Base-by-base conservation (phyloP, 2,113 vertebrate genomes). In the Strigops habroptila region DNA sequence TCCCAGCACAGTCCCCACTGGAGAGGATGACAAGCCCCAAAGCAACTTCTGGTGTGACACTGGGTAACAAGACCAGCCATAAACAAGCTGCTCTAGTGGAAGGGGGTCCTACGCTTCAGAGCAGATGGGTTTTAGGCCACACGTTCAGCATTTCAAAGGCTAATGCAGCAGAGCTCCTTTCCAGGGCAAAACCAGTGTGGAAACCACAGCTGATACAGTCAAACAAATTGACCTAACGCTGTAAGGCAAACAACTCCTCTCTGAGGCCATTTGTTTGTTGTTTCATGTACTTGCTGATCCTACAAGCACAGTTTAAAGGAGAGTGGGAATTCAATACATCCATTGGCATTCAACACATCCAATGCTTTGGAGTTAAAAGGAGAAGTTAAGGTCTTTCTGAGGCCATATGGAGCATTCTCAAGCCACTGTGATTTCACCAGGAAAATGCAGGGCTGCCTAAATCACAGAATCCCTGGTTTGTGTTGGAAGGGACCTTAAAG, bases 301-400 rank as follows among this genome's bases (percentile, higher is more conserved):
- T 24, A 24, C 30, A 28, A 77, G 22, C 1, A 0, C 3, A 0
- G 43, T 28, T 68, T 33, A 19, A 59, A 82, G 48, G 16, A 35
- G 14, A 73, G 16, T 1, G 4, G 28, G 21, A 73, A 49, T 18
- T 59, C 10, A 44, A 41, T 63, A 63, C 18, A 37, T 31, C 44
- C 7, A 27, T 30, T 55, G 53, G 18, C 6, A 67, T 18, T 41
- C 14, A 44, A 44, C 59, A 59, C 15, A 46, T 31, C 44, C 7
- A 33, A 1, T 21, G 28, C 49, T 68, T 52, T 33, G 39, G 15
- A 49, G 25, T 69, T 39, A 23, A 39, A 74, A 39, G 12, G 31
- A 76, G 64, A 60, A 64, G 60, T 4, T 4, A 14, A 0, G 8
- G 35, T 37, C 35, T 59, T 74, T 39, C 33, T 37, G 51, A 62